Evolutionary conservation across 2,797 vertebrate species (phyloP), one percentile per base, ranked within the genome.

Genomic region (Emydoidea blandingii): DNA sequence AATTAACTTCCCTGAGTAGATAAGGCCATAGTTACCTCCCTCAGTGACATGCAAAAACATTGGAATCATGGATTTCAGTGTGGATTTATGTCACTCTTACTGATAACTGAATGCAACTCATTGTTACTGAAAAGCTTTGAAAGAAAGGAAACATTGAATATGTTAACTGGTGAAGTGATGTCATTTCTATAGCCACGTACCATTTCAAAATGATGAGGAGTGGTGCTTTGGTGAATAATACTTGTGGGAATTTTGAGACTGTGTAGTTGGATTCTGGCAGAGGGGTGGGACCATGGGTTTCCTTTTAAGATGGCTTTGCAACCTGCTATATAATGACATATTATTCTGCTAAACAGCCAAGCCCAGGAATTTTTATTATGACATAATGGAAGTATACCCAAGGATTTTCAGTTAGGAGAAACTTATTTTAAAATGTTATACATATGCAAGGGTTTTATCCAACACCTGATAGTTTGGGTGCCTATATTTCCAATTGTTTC

Each of bases 401-500:
- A 57, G 0, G 0, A 65, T 82, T 49, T 74, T 62, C 12, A 2
- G 31, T 85, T 47, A 12, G 68, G 23, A 57, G 83, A 25, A 74
- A 5, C 18, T 90, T 88, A 85, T 52, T 50, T 62, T 29, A 62
- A 78, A 10, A 0, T 27, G 9, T 2, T 49, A 19, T 81, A 1
- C 0, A 3, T 25, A 62, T 10, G 41, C 1, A 2, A 8, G n/a
- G n/a, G 37, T 83, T 89, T 72, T 85, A 27, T 53, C 44, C 93
- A 23, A 57, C n/a, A 72, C 6, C 23, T 80, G 0, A 37, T 86
- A 57, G 44, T 54, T 86, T 87, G 76, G 52, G 44, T 79, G 68
- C 4, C 6, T 1, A 0, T 1, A 1, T 78, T 85, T 12, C 3
- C 12, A 3, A 62, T 62, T 34, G 59, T 62, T 62, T 62, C 31